A percentile compares a stretch with the other conserved stretches of the same genome.
Conservation (phyloP, 1,140 invertebrate genomes). For the Meloidogyne floridensis region DNA sequence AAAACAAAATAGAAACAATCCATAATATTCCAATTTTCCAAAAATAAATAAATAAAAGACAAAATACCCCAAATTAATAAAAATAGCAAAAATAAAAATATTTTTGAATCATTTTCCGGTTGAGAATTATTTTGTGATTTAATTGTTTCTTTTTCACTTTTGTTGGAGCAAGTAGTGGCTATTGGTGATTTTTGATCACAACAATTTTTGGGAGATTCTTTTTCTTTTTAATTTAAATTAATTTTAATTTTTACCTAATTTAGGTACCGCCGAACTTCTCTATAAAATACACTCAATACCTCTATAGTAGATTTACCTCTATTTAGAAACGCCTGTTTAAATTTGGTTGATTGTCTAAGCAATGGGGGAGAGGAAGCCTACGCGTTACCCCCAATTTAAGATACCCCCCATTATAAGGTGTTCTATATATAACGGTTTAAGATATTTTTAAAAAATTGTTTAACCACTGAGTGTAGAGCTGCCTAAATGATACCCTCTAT, state of each 20-base stretch:
- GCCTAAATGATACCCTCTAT: no score
- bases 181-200: not conserved
- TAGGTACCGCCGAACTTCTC: no score
- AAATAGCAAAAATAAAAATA: not conserved
- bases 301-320: no score
- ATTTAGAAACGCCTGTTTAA: no score
- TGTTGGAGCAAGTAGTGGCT: not conserved
- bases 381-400: no score
- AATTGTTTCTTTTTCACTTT: not conserved
- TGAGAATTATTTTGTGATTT: not conserved
- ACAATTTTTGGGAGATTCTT: not conserved
- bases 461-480: no score
- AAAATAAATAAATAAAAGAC: not conserved
- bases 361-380: no score
- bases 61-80: not conserved
- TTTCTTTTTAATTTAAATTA: not conserved
- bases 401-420: no score
- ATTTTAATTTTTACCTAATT: not conserved
- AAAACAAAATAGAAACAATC: slow-evolving; percentile 3
- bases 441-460: no score
- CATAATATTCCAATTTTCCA: not conserved
- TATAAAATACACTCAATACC: no score
- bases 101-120: not conserved
- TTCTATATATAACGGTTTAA: no score
- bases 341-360: no score